These are phyloP conservation scores for Elegia similella DNA, from an alignment of 2,888 invertebrate genomes.

Conservation along the genomic window DNA sequence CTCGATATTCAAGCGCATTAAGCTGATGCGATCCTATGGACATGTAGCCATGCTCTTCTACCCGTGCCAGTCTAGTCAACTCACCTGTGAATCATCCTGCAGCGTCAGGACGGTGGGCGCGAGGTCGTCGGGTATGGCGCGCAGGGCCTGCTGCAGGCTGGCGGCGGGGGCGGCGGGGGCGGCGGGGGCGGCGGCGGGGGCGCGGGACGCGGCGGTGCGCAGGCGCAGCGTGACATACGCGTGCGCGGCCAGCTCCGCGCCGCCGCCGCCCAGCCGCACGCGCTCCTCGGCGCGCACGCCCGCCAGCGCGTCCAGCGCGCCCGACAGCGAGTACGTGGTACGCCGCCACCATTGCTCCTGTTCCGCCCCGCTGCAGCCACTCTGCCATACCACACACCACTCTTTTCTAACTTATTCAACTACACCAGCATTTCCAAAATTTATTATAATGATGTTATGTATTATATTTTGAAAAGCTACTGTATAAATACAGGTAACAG, in stretches of 20 bases:
- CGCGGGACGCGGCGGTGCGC: not conserved
- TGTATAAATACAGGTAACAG: no score
- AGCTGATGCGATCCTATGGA: no score
- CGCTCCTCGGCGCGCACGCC: slow-evolving; percentile 28
- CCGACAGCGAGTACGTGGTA: slow-evolving; percentile 41
- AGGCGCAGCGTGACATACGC: not conserved
- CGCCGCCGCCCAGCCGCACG: not conserved
- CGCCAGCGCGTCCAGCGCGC: slow-evolving; percentile 28
- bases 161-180: not conserved
- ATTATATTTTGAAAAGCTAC: no score
- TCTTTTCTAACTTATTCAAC: no score
- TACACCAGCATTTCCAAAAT: no score
- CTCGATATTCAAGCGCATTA: no score
- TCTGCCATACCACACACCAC: no score
- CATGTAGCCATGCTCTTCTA: no score
- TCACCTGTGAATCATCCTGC: not conserved
- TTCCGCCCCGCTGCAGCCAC: not conserved
- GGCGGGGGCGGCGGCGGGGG: not conserved
- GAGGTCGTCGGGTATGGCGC: not conserved
- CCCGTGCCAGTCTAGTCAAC: not conserved
- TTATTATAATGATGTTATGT: no score
- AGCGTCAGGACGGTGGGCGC: not conserved
- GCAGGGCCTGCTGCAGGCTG: not conserved
- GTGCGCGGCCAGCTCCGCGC: not conserved
- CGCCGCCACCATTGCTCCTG: slow-evolving; percentile 39